phyloP scores from a whole-genome alignment of 1,140 invertebrate genomes.

The Spodoptera frugiperda region DNA sequence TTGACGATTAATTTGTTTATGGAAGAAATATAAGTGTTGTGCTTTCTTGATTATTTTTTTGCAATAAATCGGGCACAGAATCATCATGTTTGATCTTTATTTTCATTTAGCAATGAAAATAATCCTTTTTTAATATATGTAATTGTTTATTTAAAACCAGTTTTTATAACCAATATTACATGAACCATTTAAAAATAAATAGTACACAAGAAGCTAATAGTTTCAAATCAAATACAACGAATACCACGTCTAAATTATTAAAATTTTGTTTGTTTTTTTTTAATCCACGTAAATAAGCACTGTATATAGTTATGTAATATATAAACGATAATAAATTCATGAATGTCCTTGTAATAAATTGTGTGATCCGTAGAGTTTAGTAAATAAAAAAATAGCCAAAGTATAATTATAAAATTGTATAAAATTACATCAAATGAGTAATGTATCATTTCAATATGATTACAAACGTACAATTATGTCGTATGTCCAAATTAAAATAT shows the following conservation, averaged over 20 bases:
- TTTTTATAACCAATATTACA: no score
- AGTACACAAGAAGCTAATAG: no score
- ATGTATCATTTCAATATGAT: slow-evolving; percentile 42
- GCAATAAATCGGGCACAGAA: no score
- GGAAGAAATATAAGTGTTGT: no score
- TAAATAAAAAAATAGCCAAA: slow-evolving; percentile 59
- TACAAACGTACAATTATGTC: neutral
- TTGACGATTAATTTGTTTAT: no score
- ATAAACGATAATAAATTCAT: slow-evolving; percentile 46
- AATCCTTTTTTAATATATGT: no score
- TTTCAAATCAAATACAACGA: slow-evolving; percentile 34
- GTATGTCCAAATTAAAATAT: neutral
- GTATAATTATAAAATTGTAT: slow-evolving; percentile 20
- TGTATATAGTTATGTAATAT: slow-evolving; percentile 53
- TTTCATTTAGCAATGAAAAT: no score
- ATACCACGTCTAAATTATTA: neutral
- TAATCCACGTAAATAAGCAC: slow-evolving; percentile 33
- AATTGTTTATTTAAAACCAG: no score
- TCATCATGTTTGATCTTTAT: no score
- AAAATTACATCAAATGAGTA: slow-evolving; percentile 1
- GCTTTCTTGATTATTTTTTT: no score
- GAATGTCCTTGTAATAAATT: slow-evolving; percentile 62
- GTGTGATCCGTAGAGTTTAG: slow-evolving; percentile 70
- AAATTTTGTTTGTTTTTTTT: slow-evolving; percentile 4
- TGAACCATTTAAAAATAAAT: no score